phyloP scores from a whole-genome alignment of 2,888 invertebrate species.

The Trypoxylon attenuatum region DNA sequence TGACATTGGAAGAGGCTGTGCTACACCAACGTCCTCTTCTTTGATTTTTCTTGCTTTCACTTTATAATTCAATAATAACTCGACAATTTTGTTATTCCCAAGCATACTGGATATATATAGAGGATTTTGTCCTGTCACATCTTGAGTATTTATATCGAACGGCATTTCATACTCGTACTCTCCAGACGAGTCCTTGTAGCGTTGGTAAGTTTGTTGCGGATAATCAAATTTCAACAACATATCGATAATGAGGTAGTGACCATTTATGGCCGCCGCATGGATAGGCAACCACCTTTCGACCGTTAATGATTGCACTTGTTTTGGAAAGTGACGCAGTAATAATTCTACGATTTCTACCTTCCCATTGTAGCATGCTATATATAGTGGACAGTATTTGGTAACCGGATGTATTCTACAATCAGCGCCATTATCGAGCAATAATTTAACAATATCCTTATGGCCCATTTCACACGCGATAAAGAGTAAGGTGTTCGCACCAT shows the following conservation, averaged over 20 bases:
- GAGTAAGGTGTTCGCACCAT: slow-evolving; percentile 90
- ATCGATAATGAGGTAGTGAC: slow-evolving; percentile 86
- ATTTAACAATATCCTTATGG: slow-evolving; percentile 84
- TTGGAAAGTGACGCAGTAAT: slow-evolving; percentile 88
- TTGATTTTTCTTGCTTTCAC: slow-evolving; percentile 78
- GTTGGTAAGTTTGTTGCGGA: slow-evolving; percentile 81
- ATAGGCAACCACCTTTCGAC: slow-evolving; percentile 94
- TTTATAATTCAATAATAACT: slow-evolving; percentile 84
- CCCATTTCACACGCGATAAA: slow-evolving; percentile 94
- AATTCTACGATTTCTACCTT: slow-evolving; percentile 85
- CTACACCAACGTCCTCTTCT: slow-evolving; percentile 71
- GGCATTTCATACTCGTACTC: slow-evolving; percentile 90
- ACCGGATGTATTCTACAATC: slow-evolving; percentile 93
- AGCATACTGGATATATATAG: slow-evolving; percentile 92
- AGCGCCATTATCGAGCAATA: slow-evolving; percentile 87
- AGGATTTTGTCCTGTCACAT: slow-evolving; percentile 92
- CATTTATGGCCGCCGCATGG: slow-evolving; percentile 94
- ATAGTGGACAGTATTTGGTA: slow-evolving; percentile 94
- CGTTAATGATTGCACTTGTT: slow-evolving; percentile 89
- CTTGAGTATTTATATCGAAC: slow-evolving; percentile 94
- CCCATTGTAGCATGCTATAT: slow-evolving; percentile 92
- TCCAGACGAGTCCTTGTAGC: slow-evolving; percentile 82
- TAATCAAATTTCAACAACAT: slow-evolving; percentile 88
- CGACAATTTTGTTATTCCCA: slow-evolving; percentile 87
- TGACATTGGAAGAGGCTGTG: slow-evolving; percentile 63